Evolutionary conservation across 1,140 invertebrate species (phyloP), one percentile per base, ranked within the genome.

Genomic region (Pogonus chalceus): DNA sequence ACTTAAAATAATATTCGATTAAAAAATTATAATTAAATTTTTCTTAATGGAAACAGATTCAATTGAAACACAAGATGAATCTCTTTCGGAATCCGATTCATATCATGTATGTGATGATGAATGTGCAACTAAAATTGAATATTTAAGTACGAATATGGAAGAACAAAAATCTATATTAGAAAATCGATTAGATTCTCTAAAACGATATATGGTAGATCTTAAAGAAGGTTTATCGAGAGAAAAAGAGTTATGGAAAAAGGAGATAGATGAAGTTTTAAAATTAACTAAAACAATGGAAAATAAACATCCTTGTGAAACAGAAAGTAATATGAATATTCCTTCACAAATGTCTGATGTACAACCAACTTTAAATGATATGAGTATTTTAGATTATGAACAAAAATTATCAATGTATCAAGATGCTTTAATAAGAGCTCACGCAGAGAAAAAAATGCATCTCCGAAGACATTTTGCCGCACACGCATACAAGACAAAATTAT

Each of bases 391-490:
- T 18, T 51, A 51, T 20, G 50, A 51, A 16, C 23, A 51, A 51
- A 50, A 22, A 39, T 22, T 55, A 10, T 7, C 23, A 12, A 18
- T 48, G 1, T 51, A 50, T 50, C 48, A 50, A 43, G 37, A 43
- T 18, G 14, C 47, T 4, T 14, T 49, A 1, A 20, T 31, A 26
- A 37, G 37, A 26, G 22, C 26, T 14, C 53, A 50, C 4, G 31
- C 47, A 12, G 53, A 56, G 18, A 31, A 46, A 51, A 7, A 54
- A 26, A 72, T 72, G 56, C 69, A 70, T 65, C 70, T 74, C 65
- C 53, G 70, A 58, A 72, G 72, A 53, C 71, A 74, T 64, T 72
- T 75, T 62, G 62, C 74, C 23, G 61, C 71, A 16, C 71, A 71
- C 60, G 71, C 72, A 54, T 78, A 71, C 56, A 72, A 69, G 57